Percentiles rank a stretch among this genome's conserved stretches.
These are phyloP conservation scores for Chrysolina oricalcia DNA, from an alignment of 2,888 invertebrate species.

Conservation along the genomic window DNA sequence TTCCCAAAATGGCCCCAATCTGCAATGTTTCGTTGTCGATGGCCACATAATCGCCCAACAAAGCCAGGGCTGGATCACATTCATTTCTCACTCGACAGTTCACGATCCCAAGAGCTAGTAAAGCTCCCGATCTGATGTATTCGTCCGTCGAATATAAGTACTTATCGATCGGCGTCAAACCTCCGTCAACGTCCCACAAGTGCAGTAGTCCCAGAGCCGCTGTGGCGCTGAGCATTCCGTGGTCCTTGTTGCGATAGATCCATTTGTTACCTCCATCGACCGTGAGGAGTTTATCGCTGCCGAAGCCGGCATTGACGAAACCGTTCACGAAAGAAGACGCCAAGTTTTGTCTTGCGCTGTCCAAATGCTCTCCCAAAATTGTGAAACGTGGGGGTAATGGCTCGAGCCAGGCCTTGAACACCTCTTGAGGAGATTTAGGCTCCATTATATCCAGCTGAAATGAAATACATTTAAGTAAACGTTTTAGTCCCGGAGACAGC, in stretches of 20 bases:
- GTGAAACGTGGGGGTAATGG: conserved; percentile 79
- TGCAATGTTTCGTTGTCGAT: conserved; percentile 88
- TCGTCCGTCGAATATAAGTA: conserved; percentile 75
- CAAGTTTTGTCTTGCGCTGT: conserved; percentile 96
- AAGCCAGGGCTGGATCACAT: conserved; percentile 97
- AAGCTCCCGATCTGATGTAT: conserved; percentile 95
- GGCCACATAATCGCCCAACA: conserved; percentile 94
- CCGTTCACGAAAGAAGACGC: conserved; percentile 99
- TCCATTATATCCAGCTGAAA: conserved; percentile 96
- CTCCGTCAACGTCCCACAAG: conserved; percentile 99
- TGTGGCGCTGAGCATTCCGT: conserved; percentile 97
- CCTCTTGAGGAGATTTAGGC: conserved; percentile 98
- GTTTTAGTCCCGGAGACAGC: no score
- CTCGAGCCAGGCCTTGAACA: conserved; percentile 98
- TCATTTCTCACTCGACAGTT: conserved; percentile 98
- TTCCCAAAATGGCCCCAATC: conserved; percentile 88
- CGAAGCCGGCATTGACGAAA: conserved; percentile 80
- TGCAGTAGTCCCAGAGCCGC: conserved; percentile 96
- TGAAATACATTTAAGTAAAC: neutral
- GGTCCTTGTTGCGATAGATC: conserved; percentile 75
- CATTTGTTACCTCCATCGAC: conserved; percentile 78
- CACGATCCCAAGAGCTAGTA: conserved; percentile 96
- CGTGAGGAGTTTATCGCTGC: conserved; percentile 94
- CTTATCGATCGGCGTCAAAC: conserved; percentile 97
- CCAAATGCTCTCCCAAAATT: conserved; percentile 82